phyloP scores from a whole-genome alignment of 2,797 vertebrate species.

The Microchirus variegatus region DNA sequence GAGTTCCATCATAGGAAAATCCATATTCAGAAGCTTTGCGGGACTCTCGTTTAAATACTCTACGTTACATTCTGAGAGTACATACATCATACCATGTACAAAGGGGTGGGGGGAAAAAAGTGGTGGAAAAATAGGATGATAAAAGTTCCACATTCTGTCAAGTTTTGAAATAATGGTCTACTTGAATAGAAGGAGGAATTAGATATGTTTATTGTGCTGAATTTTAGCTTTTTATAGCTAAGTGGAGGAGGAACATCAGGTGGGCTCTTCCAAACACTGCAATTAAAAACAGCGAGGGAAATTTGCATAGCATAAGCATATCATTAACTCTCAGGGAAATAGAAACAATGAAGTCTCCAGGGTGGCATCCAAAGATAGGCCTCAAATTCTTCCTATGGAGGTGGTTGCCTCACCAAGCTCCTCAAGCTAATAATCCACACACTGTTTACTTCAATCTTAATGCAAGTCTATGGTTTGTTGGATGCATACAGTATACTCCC shows the following conservation, averaged over 20 bases:
- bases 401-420: constrained; percentile 52
- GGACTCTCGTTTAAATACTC: no score
- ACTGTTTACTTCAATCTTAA: constrained; percentile 30
- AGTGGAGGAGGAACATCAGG: constrained; percentile 66
- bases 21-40: no score
- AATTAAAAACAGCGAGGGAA: constrained; percentile 72
- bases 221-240: constrained; percentile 62
- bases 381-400: constrained; percentile 62
- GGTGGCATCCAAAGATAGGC: constrained; percentile 73
- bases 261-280: constrained; percentile 64
- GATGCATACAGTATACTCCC: background rate
- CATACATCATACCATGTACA: no score
- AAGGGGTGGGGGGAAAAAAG: no score
- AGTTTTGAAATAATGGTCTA: constrained; percentile 37
- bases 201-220: constrained; percentile 37
- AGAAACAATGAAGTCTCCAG: constrained; percentile 67
- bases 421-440: constrained; percentile 50
- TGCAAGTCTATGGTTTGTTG: background rate
- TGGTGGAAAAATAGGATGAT: background rate
- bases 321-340: constrained; percentile 71
- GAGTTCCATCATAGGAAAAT: no score
- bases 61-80: no score
- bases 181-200: constrained; percentile 23
- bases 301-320: constrained; percentile 72
- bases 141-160: constrained; percentile 30